Conservation (phyloP, 2,888 invertebrate genomes). For the Macrophya annulata region DNA sequence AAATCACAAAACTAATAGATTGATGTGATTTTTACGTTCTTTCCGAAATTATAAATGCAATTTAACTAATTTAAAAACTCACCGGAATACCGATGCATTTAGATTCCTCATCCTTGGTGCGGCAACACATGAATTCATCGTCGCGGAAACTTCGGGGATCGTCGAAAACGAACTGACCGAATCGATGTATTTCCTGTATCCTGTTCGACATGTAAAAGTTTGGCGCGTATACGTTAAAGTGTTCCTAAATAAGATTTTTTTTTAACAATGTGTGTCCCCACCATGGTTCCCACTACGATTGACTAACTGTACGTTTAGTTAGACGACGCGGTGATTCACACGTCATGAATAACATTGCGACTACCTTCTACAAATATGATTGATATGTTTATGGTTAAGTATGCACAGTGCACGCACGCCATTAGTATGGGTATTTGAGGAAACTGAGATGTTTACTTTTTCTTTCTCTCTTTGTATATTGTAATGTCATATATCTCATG, state of each 20-base stretch:
- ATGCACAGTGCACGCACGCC: slow-evolving; percentile 37
- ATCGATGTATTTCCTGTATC: slow-evolving; percentile 16
- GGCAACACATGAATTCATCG: not conserved
- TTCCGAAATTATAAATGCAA: not conserved
- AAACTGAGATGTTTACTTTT: slow-evolving; percentile 48
- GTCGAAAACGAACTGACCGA: not conserved
- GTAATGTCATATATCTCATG: slow-evolving; percentile 32
- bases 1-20: not conserved
- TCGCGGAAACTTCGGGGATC: not conserved
- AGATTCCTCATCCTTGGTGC: not conserved
- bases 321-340: not conserved
- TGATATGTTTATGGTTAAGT: slow-evolving; percentile 4
- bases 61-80: not conserved
- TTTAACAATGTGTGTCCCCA: not conserved
- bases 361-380: not conserved
- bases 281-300: not conserved
- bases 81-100: not conserved
- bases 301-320: not conserved
- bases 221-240: not conserved
- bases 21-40: not conserved
- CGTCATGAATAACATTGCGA: not conserved
- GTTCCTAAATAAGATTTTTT: not conserved
- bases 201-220: not conserved
- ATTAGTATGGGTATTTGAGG: slow-evolving; percentile 26
- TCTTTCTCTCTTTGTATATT: slow-evolving; percentile 48